These are phyloP conservation scores for Nymphalis urticae DNA, from an alignment of 2,888 invertebrate genomes.

Conservation along the genomic window DNA sequence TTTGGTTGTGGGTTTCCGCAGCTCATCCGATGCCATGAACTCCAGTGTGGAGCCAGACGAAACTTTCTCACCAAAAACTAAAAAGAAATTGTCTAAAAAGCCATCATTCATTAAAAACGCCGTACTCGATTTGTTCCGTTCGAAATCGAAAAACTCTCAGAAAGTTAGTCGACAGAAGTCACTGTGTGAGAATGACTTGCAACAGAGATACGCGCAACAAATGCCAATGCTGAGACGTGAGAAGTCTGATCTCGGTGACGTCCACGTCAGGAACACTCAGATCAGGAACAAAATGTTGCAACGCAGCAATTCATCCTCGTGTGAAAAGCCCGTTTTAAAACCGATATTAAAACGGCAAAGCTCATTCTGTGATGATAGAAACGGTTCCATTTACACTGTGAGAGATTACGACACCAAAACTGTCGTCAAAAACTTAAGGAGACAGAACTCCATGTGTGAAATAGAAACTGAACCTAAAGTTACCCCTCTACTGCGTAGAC, in stretches of 20 bases:
- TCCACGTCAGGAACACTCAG: slow-evolving; percentile 71
- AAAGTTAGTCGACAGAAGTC: slow-evolving; percentile 79
- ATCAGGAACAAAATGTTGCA: slow-evolving; percentile 76
- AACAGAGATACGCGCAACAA: slow-evolving; percentile 62
- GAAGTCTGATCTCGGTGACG: slow-evolving; percentile 73
- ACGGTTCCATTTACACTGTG: slow-evolving; percentile 71
- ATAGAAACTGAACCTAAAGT: slow-evolving; percentile 81
- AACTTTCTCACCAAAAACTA: slow-evolving; percentile 79
- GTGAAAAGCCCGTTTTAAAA: slow-evolving; percentile 73
- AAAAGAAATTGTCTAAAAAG: slow-evolving; percentile 81
- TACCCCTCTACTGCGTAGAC: slow-evolving; percentile 77
- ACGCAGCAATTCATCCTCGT: slow-evolving; percentile 76
- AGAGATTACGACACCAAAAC: slow-evolving; percentile 76
- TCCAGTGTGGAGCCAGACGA: slow-evolving; percentile 78
- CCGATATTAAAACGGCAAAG: slow-evolving; percentile 77
- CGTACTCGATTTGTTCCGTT: slow-evolving; percentile 78
- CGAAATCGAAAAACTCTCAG: slow-evolving; percentile 76
- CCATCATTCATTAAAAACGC: slow-evolving; percentile 81
- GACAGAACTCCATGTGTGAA: slow-evolving; percentile 79
- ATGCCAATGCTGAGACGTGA: slow-evolving; percentile 72
- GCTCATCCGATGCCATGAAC: slow-evolving; percentile 77
- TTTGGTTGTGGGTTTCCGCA: slow-evolving; percentile 81
- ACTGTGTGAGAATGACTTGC: slow-evolving; percentile 74
- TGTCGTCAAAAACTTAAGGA: slow-evolving; percentile 62
- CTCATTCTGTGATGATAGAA: slow-evolving; percentile 77